Conservation (phyloP, 2,797 vertebrate genomes). For the Poeciliopsis gracilis region DNA sequence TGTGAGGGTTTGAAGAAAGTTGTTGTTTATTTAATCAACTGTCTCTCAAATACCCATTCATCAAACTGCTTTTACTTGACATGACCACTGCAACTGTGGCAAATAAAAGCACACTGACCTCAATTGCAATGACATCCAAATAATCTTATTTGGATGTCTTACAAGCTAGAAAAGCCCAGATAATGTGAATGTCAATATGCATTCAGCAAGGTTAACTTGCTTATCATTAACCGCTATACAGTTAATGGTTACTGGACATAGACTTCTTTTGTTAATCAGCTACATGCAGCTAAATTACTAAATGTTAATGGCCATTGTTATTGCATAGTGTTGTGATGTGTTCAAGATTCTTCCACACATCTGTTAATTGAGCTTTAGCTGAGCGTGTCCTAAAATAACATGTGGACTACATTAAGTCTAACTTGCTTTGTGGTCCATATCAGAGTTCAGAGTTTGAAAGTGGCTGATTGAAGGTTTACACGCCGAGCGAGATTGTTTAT, state of each 20-base stretch:
- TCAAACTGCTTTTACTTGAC: background rate
- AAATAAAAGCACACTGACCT: background rate
- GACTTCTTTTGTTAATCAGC: background rate
- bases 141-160: background rate
- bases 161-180: background rate
- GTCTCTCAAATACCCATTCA: background rate
- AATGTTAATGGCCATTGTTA: background rate
- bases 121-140: background rate
- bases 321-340: background rate
- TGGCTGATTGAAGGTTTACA: conserved; percentile 36
- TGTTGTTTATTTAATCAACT: background rate
- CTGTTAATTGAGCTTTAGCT: background rate
- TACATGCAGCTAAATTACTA: background rate
- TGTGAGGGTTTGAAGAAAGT: background rate
- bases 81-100: background rate
- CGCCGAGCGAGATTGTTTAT: conserved; percentile 48
- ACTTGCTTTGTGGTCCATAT: background rate
- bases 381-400: background rate
- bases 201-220: background rate
- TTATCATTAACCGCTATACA: background rate
- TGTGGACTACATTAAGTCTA: background rate
- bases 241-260: background rate
- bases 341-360: background rate
- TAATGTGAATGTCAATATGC: background rate
- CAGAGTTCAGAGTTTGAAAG: background rate